phyloP scores from a whole-genome alignment of 2,113 vertebrate species.

The Cottus gobio region DNA sequence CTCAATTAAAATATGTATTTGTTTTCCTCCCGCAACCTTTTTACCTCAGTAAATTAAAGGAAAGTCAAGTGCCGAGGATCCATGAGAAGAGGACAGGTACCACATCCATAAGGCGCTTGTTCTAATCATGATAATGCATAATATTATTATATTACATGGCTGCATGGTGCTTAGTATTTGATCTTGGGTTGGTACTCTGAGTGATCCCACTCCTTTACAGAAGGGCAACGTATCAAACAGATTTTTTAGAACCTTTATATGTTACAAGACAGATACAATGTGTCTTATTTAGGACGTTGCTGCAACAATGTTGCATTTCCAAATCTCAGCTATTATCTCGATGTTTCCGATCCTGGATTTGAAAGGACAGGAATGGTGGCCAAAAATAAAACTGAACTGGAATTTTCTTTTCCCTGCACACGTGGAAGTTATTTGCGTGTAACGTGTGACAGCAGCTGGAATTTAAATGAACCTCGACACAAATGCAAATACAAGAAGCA shows the following conservation, averaged over 20 bases:
- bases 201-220: too few relatives aligned
- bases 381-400: too few relatives aligned
- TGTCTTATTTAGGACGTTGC: too few relatives aligned
- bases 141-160: not conserved
- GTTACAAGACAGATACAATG: not conserved
- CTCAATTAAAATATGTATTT: not conserved
- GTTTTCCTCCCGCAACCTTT: constrained; percentile 49
- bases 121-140: not conserved
- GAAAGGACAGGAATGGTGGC: not conserved
- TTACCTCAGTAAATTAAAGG: constrained; percentile 90
- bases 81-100: constrained; percentile 99
- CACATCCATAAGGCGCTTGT: not conserved
- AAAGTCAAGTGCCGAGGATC: constrained; percentile 96
- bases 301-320: not conserved
- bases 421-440: not conserved
- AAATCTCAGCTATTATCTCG: not conserved
- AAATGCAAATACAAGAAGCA: constrained; percentile 1
- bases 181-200: not conserved
- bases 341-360: not conserved
- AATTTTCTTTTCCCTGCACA: too few relatives aligned
- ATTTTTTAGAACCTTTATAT: not conserved
- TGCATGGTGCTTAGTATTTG: not conserved
- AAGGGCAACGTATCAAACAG: too few relatives aligned
- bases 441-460: not conserved
- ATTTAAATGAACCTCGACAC: not conserved